Evolutionary conservation across 2,797 vertebrate species (phyloP), one percentile per base, ranked within the genome.

Genomic region (Semotilus atromaculatus): DNA sequence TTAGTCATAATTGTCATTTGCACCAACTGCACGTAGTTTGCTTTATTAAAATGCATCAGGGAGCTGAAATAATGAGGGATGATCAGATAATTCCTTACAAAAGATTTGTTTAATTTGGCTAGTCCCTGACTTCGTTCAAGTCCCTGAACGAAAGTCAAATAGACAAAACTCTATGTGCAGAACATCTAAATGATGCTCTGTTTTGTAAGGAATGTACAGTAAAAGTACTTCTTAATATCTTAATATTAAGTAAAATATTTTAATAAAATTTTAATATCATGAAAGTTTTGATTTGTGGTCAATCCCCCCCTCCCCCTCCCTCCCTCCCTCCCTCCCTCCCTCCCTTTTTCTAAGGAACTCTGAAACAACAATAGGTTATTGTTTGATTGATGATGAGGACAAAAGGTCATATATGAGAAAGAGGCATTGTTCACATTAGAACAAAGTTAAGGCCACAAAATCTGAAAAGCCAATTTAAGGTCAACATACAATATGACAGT

Each of bases 1-100:
- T 80, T 73, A 31, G n/a, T 60, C 19, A 4, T 85, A 53, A 85
- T 80, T n/a, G 67, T 85, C 55, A 48, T 18, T 40, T 72, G 76
- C 40, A 85, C 10, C 21, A 78, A 62, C 48, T 23, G 48, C 75
- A 62, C 29, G 6, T 36, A 71, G 60, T 68, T 51, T 79, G 40
- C 67, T 64, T 73, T 6, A 40, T 51, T 29, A 68, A 84, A 67
- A n/a, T 13, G 43, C 71, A 53, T 3, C 9, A 40, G 68, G 67
- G 79, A 80, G 43, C 55, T 58, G 3, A 64, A 72, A 23, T 71
- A 79, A 29, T 18, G 7, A 38, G 13, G 3, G 67, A 72, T 7
- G 4, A 29, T 79, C 26, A 70, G 75, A 84, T 71, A 62, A 48
- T 62, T 73, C 21, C 29, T 74, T 3, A 62, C 16, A 43, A 16